These are phyloP conservation scores for Protosalanx chinensis DNA, from an alignment of 2,797 vertebrate genomes.

Conservation along the genomic window DNA sequence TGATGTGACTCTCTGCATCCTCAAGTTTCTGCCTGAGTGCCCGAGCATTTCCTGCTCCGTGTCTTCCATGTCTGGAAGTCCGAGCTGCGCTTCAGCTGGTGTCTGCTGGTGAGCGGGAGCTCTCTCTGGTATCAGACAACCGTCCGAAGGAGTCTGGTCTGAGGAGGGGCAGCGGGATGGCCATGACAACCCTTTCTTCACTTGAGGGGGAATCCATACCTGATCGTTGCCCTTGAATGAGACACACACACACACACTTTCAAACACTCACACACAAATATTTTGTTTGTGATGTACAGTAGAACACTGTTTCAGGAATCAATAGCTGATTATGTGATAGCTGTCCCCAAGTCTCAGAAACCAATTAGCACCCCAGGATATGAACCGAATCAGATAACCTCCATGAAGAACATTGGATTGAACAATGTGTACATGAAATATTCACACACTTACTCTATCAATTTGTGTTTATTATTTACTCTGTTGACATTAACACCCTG, in stretches of 20 bases:
- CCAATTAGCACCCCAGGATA: conserved; percentile 23
- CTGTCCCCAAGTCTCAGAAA: conserved; percentile 32
- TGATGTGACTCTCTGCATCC: too few species aligned
- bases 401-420: conserved; percentile 57
- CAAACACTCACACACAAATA: conserved; percentile 32
- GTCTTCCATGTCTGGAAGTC: too few species aligned
- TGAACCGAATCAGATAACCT: conserved; percentile 53
- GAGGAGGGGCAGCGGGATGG: not conserved
- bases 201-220: conserved; percentile 30
- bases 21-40: too few species aligned
- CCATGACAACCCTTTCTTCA: conserved; percentile 2
- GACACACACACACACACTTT: conserved; percentile 9
- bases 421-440: conserved; percentile 1
- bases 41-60: too few species aligned
- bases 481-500: too few species aligned
- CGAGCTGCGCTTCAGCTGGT: too few species aligned
- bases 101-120: too few species aligned
- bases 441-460: not conserved
- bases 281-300: conserved; percentile 34
- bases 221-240: conserved; percentile 37
- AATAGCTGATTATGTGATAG: conserved; percentile 55
- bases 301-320: conserved; percentile 28
- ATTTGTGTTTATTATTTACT: too few species aligned
- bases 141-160: not conserved
- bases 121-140: too few species aligned